These are phyloP conservation scores for Valencia hispanica DNA, from an alignment of 2,797 vertebrate genomes.

Conservation along the genomic window DNA sequence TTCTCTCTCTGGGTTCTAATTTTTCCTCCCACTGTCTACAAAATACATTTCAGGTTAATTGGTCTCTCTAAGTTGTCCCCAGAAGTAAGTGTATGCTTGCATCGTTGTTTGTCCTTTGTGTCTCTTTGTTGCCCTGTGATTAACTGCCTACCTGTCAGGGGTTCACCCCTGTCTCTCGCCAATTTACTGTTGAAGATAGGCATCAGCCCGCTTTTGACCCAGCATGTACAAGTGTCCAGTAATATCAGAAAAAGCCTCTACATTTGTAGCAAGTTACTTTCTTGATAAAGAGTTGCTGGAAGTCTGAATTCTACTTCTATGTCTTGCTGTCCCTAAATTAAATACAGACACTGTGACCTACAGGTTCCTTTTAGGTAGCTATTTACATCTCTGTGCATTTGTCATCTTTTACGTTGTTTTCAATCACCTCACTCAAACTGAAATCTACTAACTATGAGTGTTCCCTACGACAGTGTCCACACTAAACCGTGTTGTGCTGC, in stretches of 20 bases:
- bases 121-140: not conserved
- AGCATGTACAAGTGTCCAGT: too few relatives aligned
- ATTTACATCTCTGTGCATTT: not conserved
- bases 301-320: not conserved
- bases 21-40: not conserved
- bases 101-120: not conserved
- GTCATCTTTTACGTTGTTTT: not conserved
- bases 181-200: too few relatives aligned
- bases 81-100: not conserved
- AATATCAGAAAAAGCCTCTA: not conserved
- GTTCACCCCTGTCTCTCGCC: too few relatives aligned
- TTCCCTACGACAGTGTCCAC: not conserved
- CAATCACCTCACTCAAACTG: not conserved
- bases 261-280: not conserved
- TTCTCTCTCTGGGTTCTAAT: not conserved
- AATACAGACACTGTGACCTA: not conserved
- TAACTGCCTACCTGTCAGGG: too few relatives aligned
- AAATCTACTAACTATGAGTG: not conserved
- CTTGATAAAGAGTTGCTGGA: not conserved
- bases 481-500: not conserved
- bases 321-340: not conserved
- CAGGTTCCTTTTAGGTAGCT: not conserved
- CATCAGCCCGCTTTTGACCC: too few relatives aligned
- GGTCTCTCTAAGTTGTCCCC: not conserved
- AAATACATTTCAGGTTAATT: not conserved